Percentiles rank a stretch among this genome's conserved stretches.
These are phyloP conservation scores for Criorhina ranunculi DNA, from an alignment of 2,888 invertebrate species.

Conservation along the genomic window DNA sequence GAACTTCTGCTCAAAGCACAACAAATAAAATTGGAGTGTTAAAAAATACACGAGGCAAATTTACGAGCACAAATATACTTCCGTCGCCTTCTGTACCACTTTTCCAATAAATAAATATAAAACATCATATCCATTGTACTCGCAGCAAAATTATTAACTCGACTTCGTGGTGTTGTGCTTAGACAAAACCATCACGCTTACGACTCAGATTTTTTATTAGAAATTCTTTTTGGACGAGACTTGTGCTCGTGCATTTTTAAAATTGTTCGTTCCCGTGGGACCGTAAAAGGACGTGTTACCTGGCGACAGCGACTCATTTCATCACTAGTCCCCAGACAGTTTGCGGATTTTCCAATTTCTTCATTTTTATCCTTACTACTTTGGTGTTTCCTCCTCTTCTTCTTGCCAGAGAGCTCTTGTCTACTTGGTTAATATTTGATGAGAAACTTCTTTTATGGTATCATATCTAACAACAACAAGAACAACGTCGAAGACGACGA, in stretches of 20 bases:
- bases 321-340: slow-evolving; percentile 73
- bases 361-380: slow-evolving; percentile 59
- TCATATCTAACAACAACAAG: slow-evolving; percentile 40
- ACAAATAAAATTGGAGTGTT: too few species aligned
- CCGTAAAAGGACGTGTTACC: slow-evolving; percentile 71
- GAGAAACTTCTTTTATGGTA: slow-evolving; percentile 61
- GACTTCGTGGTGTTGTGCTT: slow-evolving; percentile 22
- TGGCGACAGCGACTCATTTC: slow-evolving; percentile 75
- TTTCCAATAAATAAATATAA: neutral
- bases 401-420: slow-evolving; percentile 7
- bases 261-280: slow-evolving; percentile 53
- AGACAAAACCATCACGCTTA: slow-evolving; percentile 24
- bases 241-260: slow-evolving; percentile 70
- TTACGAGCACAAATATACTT: too few species aligned
- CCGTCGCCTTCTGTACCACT: too few species aligned
- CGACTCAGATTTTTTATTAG: slow-evolving; percentile 57
- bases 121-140: slow-evolving; percentile 18
- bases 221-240: slow-evolving; percentile 67
- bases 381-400: slow-evolving; percentile 9
- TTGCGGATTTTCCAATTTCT: slow-evolving; percentile 76
- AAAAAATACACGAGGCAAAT: too few species aligned
- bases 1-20: too few species aligned
- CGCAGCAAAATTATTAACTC: slow-evolving; percentile 29
- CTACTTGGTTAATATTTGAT: slow-evolving; percentile 69
- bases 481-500: too few species aligned